A percentile compares a stretch with the other conserved stretches of the same genome.
phyloP scores from a whole-genome alignment of 30 jellyfish, hydroid and myxozoan species.

The Nemopilema nomurai region DNA sequence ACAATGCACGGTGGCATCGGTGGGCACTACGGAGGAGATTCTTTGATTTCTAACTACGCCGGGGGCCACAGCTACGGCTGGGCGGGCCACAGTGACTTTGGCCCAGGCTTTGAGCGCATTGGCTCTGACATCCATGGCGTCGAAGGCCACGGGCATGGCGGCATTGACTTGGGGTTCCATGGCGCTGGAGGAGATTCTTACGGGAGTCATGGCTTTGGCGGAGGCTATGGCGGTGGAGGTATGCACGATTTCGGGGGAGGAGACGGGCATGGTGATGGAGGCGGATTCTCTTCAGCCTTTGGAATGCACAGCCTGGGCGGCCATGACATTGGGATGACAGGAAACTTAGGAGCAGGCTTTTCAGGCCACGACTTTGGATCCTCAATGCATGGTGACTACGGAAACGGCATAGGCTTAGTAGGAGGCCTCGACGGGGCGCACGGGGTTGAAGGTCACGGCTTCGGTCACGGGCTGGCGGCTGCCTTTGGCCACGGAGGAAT shows the following conservation, averaged over 20 bases:
- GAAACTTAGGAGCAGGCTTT: background rate
- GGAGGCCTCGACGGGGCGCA: conserved; percentile 35
- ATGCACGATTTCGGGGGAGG: conserved; percentile 32
- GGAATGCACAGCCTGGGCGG: conserved; percentile 23
- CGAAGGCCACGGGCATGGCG: conserved; percentile 52
- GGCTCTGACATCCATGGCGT: conserved; percentile 36
- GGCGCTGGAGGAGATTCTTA: conserved; percentile 52
- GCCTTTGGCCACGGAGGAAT: conserved; percentile 37
- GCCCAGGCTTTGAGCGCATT: conserved; percentile 53
- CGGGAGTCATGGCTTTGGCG: conserved; percentile 43
- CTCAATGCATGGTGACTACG: conserved; percentile 38
- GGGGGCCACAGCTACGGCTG: conserved; percentile 57
- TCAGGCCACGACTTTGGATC: conserved; percentile 37
- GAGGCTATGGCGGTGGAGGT: conserved; percentile 24
- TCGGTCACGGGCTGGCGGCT: conserved; percentile 18
- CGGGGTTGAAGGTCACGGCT: conserved; percentile 48
- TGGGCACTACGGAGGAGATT: conserved; percentile 35
- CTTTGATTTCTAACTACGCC: conserved; percentile 33
- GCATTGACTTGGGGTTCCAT: conserved; percentile 46
- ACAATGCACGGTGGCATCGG: conserved; percentile 49
- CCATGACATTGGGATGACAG: conserved; percentile 33
- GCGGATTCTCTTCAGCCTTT: conserved; percentile 37
- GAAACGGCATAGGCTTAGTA: conserved; percentile 28
- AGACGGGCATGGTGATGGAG: conserved; percentile 32
- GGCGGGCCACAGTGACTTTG: conserved; percentile 46